Percentiles rank a stretch among this genome's conserved stretches.
These are phyloP conservation scores for Stomatorhinus walkeri DNA, from an alignment of 2,797 vertebrate genomes.

Conservation along the genomic window DNA sequence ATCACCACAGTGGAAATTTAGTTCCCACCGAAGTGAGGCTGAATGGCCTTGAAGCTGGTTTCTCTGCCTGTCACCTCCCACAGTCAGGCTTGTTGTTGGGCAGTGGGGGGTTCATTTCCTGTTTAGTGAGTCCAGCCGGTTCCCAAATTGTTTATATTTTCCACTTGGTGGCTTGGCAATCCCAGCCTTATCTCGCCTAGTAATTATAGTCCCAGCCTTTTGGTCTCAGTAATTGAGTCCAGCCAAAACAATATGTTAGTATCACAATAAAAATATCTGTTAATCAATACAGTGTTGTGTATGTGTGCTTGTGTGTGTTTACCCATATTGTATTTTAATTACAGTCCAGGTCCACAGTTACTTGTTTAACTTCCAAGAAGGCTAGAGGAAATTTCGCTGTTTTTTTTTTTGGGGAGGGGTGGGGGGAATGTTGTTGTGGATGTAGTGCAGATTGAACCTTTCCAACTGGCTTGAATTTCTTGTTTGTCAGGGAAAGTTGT, in stretches of 20 bases:
- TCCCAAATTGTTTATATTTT: conserved; percentile 6
- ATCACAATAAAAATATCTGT: conserved; percentile 14
- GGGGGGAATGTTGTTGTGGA: not conserved
- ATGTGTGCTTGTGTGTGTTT: not conserved
- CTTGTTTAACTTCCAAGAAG: not conserved
- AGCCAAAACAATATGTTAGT: not conserved
- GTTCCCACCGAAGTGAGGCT: not conserved
- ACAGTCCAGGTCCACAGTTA: not conserved
- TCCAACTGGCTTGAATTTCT: conserved; percentile 6
- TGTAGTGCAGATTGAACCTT: not conserved
- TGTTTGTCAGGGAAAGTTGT: not conserved
- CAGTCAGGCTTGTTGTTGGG: not conserved
- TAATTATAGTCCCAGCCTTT: conserved; percentile 10
- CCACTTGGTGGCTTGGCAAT: not conserved
- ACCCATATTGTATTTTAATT: conserved; percentile 6
- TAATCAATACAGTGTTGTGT: not conserved
- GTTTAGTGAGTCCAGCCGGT: not conserved
- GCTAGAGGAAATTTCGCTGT: not conserved
- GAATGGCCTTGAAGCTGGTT: not conserved
- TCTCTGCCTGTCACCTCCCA: not conserved
- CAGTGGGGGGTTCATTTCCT: not conserved
- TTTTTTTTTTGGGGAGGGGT: not conserved
- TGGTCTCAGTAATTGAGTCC: not conserved
- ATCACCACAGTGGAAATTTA: not conserved
- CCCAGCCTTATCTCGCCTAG: not conserved